These are phyloP conservation scores for Eupeodes latifasciatus DNA, from an alignment of 2,888 invertebrate genomes.

Conservation along the genomic window DNA sequence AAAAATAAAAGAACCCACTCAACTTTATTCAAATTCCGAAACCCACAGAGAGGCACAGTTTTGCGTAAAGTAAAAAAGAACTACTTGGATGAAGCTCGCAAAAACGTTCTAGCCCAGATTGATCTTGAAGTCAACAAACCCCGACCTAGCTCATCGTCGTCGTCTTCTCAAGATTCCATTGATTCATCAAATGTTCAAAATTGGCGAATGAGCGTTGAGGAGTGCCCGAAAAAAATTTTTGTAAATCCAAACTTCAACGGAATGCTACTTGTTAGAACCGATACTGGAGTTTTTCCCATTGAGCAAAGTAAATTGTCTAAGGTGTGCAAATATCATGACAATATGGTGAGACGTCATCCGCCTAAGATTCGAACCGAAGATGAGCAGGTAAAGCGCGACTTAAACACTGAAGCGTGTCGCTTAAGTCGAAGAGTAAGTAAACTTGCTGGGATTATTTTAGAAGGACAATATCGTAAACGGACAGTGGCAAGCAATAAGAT, in stretches of 20 bases:
- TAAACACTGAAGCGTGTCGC: conserved; percentile 77
- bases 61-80: conserved; percentile 74
- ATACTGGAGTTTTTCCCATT: conserved; percentile 41
- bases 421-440: conserved; percentile 79
- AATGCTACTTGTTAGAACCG: conserved; percentile 44
- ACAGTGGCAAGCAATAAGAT: conserved; percentile 76
- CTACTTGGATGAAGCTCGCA: conserved; percentile 76
- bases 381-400: conserved; percentile 68
- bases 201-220: not conserved
- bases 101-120: conserved; percentile 48
- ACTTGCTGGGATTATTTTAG: conserved; percentile 78
- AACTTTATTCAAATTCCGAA: conserved; percentile 73
- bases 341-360: conserved; percentile 75
- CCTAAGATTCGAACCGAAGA: conserved; percentile 64
- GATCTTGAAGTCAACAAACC: not conserved
- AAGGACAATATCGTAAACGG: conserved; percentile 78
- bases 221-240: not conserved
- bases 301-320: conserved; percentile 72
- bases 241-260: not conserved
- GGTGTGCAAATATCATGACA: conserved; percentile 78
- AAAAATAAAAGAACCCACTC: conserved; percentile 74
- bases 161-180: not conserved
- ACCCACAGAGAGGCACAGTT: conserved; percentile 76
- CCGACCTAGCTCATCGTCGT: not conserved
- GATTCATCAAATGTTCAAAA: not conserved